Conservation (phyloP, 2,797 vertebrate genomes). For the Phrynocephalus forsythii region DNA sequence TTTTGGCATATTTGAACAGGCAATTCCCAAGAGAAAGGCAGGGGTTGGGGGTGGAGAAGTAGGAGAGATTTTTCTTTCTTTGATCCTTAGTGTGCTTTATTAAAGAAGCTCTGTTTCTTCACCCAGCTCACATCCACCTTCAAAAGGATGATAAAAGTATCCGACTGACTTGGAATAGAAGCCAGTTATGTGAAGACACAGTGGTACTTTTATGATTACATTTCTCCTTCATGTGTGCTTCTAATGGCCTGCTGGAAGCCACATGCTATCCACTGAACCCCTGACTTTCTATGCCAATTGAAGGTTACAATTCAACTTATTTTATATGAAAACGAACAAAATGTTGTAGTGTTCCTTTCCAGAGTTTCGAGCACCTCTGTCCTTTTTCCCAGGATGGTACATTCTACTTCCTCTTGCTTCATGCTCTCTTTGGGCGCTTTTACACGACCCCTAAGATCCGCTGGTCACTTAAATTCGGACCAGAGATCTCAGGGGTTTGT, state of each 20-base stretch:
- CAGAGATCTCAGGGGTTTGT: no score
- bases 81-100: conserved; percentile 17
- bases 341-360: neutral
- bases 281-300: neutral
- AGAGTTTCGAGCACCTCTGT: neutral
- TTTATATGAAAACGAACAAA: neutral
- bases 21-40: neutral
- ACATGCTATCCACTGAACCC: neutral
- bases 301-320: neutral
- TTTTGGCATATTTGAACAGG: neutral
- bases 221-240: conserved; percentile 3
- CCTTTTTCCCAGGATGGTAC: neutral
- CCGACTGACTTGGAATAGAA: conserved; percentile 8
- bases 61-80: conserved; percentile 7
- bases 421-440: neutral
- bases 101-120: conserved; percentile 24
- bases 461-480: no score
- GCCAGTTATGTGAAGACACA: conserved; percentile 11
- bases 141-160: conserved; percentile 28
- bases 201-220: neutral
- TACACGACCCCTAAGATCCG: no score
- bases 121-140: conserved; percentile 35
- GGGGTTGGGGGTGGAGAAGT: neutral
- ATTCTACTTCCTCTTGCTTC: no score
- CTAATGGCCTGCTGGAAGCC: neutral